Evolutionary conservation across 2,113 vertebrate species (phyloP), one percentile per base, ranked within the genome.

Genomic region (Phoxinus phoxinus): DNA sequence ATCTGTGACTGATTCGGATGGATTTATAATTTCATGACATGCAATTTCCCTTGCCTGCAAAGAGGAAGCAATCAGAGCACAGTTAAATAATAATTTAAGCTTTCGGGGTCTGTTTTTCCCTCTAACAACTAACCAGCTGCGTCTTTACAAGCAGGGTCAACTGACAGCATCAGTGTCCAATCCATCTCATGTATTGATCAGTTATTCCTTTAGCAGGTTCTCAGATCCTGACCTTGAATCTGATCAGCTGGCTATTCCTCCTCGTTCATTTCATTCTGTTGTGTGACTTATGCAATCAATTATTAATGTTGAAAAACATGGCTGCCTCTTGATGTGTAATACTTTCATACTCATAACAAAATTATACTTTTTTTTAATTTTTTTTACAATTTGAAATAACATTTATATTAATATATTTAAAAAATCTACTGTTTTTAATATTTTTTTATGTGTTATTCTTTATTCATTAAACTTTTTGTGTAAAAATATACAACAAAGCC

Each of bases 121-220:
- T 89, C 83, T 67, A 79, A 71, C 83, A 77, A 44, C 83, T 87
- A 80, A 78, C 87, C 88, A 90, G 46, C 79, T 88, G 88, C 86
- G 82, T 85, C n/a, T 67, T 65, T 81, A 53, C n/a, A 81, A 46
- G 76, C 63, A 56, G 73, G 81, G 44, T 87, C 81, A 90, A 71
- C 86, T 78, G 88, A 89, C 90, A 89, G 86, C 81, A 85, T 86
- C 85, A 86, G 73, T 86, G 89, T 77, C 65, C 3, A 88, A 90
- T 91, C 89, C 27, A 88, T 90, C 89, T 84, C 71, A 51, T 1
- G 83, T 90, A 93, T 91, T 85, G 91, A 93, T 93, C 85, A 86
- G 82, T 74, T 89, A 87, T 90, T 86, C 72, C 86, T 65, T 84
- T 25, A 73, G 77, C 65, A 79, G 27, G 58, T 75, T 79, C 71